These are phyloP conservation scores for Menura novaehollandiae DNA, from an alignment of 2,113 vertebrate genomes.

Conservation along the genomic window DNA sequence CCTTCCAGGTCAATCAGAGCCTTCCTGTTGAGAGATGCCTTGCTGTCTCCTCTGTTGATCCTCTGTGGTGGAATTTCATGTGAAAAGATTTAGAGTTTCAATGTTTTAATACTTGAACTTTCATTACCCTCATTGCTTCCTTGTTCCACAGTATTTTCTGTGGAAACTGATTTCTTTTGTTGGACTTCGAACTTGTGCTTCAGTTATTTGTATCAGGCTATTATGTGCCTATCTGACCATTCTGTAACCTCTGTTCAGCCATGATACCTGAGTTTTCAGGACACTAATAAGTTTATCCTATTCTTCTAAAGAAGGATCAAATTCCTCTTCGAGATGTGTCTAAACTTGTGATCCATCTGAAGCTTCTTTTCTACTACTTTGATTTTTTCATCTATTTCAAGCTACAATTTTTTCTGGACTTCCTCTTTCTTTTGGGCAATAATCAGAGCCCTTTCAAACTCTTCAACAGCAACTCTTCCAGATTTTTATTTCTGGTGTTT, in stretches of 20 bases:
- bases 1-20: fast-evolving
- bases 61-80: background rate
- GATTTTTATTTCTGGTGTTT: background rate
- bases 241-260: constrained; percentile 80
- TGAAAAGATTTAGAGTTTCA: background rate
- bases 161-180: constrained; percentile 39
- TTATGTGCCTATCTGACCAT: constrained; percentile 45
- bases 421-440: constrained; percentile 82
- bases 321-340: constrained; percentile 89
- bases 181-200: constrained; percentile 43
- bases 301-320: constrained; percentile 86
- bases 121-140: background rate
- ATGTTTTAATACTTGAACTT: background rate
- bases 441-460: constrained; percentile 84
- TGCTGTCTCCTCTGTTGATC: background rate
- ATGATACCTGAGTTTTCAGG: constrained; percentile 86
- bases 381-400: constrained; percentile 83
- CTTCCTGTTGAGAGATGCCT: background rate
- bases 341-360: constrained; percentile 93
- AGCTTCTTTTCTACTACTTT: constrained; percentile 83
- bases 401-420: constrained; percentile 80
- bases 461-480: constrained; percentile 77
- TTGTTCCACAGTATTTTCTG: background rate
- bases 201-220: constrained; percentile 34
- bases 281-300: constrained; percentile 90